Evolutionary conservation across 2,888 invertebrate genomes (phyloP), one percentile per base, ranked within the genome.

Genomic region (Tenodera sinensis): DNA sequence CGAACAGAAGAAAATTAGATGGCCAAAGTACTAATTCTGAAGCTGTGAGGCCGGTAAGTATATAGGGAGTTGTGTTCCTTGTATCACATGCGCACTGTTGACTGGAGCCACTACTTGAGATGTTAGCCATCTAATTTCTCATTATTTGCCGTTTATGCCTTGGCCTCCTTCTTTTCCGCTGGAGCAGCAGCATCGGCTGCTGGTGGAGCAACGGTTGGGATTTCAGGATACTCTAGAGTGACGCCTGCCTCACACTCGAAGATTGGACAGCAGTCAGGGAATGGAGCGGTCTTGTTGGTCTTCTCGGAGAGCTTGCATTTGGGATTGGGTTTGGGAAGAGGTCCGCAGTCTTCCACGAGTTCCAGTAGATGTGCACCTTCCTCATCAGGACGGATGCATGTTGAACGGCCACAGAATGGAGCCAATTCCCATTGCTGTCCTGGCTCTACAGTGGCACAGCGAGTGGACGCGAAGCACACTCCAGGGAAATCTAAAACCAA

Each of bases 371-470:
- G 96, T 82, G 96, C 96, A 71, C 96, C 95, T 91, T 95, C 94
- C 92, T 97, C 97, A 91, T 97, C 97, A 91, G 96, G 96, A 91
- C 96, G 95, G 6, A 97, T 97, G 94, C 98, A 98, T 89, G 97
- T 97, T 92, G 97, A 97, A 91, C 97, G 96, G n/a, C 98, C 98
- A 92, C 98, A 98, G 96, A 98, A 98, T 8, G 98, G 98, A 3
- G 96, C 94, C 91, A 98, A 93, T 89, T 97, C 97, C 98, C 98
- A 98, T 90, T 96, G 94, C 93, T 97, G 96, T 90, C 96, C 96
- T 3, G 97, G 97, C 92, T 97, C 97, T 88, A 98, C 96, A 25
- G 98, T 98, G 83, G 97, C 97, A 93, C 98, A 98, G 89, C 96
- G 96, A 89, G 98, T 98, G 9, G 98, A 97, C 0, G 98, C 98